Base-by-base conservation (phyloP, 2,797 vertebrate genomes). In the Sciurus vulgaris region DNA sequence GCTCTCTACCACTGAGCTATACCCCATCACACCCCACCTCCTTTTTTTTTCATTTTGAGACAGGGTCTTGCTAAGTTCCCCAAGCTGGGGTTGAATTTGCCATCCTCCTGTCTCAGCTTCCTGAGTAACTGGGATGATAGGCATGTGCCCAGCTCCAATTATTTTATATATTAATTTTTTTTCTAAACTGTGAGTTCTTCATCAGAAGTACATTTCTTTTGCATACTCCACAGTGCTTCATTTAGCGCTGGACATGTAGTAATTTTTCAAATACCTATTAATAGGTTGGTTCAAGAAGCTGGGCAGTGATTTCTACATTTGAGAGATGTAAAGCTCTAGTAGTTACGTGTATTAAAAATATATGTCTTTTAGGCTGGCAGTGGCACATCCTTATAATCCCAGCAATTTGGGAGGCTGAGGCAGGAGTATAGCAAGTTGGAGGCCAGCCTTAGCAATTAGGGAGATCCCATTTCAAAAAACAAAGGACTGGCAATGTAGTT, bases 301-400 rank as follows among this genome's bases (percentile, higher is more conserved):
- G 73, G 54, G 82, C 44, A 69, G 49, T 35, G 38, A 94, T 92
- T 54, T 70, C 33, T 76, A 67, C 28, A 91, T 65, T 17, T 86
- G 91, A 70, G 41, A 95, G 81, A 87, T 76, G 63, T 38, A 91
- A 73, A 18, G 67, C 76, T 33, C 70, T n/a, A 44, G 49, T 51
- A 76, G 44, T 86, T 38, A 89, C 38, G 41, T 78, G 76, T 12
- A 89, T 92, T 95, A 72, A 79, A 91, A 63, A 73, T 30, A 91
- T 83, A 89, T 11, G 6, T 69, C 63, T 33, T 51, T 67, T 35
- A n/a, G 28, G 24, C 26, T 33, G 28, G 47, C 59, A 28, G 9
- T 38, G 47, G 65, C 7, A n/a, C 33, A 67, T 17, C 2, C 33
- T 8, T 67, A 33, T 67, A 67, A 67, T 67, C 15, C 15, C 33